These are phyloP conservation scores for Jaculus jaculus DNA, from an alignment of 2,113 vertebrate species.

Conservation along the genomic window DNA sequence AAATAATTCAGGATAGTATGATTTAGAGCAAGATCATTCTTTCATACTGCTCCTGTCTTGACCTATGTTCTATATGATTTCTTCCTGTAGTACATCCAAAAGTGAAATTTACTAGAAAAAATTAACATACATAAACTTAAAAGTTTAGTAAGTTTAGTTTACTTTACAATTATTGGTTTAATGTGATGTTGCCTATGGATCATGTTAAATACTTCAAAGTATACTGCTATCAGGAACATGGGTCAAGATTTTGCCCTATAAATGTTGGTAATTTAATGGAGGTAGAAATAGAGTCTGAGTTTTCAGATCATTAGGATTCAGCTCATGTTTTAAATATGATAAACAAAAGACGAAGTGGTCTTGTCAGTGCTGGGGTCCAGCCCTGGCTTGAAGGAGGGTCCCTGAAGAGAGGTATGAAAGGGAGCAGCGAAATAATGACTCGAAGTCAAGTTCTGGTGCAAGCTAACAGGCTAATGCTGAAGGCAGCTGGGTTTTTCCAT, in stretches of 20 bases:
- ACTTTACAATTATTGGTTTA: no score
- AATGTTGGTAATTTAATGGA: conserved; percentile 35
- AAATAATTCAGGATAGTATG: not conserved
- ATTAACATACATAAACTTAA: no score
- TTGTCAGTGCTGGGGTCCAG: no score
- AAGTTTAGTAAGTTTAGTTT: no score
- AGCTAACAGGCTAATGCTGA: no score
- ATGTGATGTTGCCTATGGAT: not conserved
- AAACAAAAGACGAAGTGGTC: not conserved
- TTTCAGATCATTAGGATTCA: not conserved
- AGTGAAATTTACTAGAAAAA: no score
- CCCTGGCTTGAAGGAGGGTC: no score
- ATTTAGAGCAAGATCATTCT: not conserved
- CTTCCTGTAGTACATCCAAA: no score
- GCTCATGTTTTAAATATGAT: not conserved
- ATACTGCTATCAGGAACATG: not conserved
- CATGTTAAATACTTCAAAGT: conserved; percentile 42
- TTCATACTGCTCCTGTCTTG: not conserved
- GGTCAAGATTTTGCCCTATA: conserved; percentile 16
- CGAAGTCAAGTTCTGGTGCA: no score
- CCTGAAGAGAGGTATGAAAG: no score
- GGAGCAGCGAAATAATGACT: no score
- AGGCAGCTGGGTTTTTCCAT: no score
- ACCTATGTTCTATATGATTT: not conserved
- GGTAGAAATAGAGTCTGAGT: conserved; percentile 11